A percentile compares a stretch with the other conserved stretches of the same genome.
Evolutionary conservation across 2,797 vertebrate species (phyloP).

Genomic region (Acanthornis magna): DNA sequence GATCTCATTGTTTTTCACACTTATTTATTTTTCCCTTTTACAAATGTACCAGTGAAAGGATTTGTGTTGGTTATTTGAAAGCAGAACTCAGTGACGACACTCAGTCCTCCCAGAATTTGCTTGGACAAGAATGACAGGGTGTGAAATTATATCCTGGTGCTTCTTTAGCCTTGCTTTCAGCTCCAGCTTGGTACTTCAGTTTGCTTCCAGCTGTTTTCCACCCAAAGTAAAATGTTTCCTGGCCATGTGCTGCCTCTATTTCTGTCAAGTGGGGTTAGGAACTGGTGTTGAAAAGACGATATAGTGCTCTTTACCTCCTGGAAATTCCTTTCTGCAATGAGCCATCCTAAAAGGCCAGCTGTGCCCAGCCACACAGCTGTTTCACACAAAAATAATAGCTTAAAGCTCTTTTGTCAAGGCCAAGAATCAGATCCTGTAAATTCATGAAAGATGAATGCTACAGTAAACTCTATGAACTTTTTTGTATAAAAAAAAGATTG

Average conservation of each 20-base stretch:
- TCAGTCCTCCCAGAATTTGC: background rate
- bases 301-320: background rate
- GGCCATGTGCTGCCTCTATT: background rate
- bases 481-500: background rate
- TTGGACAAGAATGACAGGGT: background rate
- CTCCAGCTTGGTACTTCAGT: background rate
- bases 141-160: background rate
- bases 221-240: background rate
- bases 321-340: background rate
- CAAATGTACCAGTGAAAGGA: background rate
- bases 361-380: background rate
- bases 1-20: constrained; percentile 9
- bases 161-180: background rate
- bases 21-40: background rate
- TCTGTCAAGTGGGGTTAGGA: constrained; percentile 17
- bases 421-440: background rate
- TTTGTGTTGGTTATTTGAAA: background rate
- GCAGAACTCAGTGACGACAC: background rate
- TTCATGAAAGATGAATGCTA: background rate
- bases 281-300: background rate
- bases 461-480: background rate
- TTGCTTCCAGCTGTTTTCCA: constrained; percentile 20
- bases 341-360: constrained; percentile 1
- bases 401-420: background rate
- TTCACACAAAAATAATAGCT: background rate